Evolutionary conservation across 2,888 invertebrate genomes (phyloP).

Genomic region (Liposcelis brunnea): DNA sequence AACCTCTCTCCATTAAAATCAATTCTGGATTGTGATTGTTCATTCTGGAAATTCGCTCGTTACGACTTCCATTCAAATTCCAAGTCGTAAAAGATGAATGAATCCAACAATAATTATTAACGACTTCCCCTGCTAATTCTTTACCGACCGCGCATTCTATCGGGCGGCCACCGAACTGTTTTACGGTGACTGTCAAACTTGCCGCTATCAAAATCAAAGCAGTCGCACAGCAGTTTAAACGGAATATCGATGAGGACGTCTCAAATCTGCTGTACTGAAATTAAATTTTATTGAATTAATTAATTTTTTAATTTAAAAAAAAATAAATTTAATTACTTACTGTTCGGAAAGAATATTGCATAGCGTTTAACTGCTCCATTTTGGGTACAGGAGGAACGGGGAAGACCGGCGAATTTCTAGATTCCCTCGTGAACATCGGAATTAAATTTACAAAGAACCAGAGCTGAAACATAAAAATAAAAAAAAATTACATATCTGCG

Average conservation of each 20-base stretch:
- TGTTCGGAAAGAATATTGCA: neutral
- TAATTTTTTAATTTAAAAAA: too few species aligned
- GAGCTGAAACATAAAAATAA: too few species aligned
- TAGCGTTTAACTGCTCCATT: neutral
- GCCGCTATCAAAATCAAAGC: neutral
- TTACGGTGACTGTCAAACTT: neutral
- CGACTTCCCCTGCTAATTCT: slow-evolving; percentile 5
- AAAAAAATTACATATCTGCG: too few species aligned
- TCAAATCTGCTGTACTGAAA: neutral
- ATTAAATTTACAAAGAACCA: too few species aligned
- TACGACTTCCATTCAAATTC: neutral
- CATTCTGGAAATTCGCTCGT: too few species aligned
- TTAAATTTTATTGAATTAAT: too few species aligned
- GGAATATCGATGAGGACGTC: neutral
- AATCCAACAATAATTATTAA: slow-evolving; percentile 8
- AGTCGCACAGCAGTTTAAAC: neutral
- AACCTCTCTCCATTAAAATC: neutral
- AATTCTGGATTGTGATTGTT: neutral
- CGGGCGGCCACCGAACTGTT: slow-evolving; percentile 4
- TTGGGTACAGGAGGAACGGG: neutral
- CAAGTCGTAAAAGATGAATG: neutral
- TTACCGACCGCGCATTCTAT: slow-evolving; percentile 5
- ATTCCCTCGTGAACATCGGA: too few species aligned
- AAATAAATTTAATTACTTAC: neutral
- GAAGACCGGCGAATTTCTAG: too few species aligned